These are phyloP conservation scores for Pogoniulus pusillus DNA, from an alignment of 2,797 vertebrate species.

Conservation along the genomic window DNA sequence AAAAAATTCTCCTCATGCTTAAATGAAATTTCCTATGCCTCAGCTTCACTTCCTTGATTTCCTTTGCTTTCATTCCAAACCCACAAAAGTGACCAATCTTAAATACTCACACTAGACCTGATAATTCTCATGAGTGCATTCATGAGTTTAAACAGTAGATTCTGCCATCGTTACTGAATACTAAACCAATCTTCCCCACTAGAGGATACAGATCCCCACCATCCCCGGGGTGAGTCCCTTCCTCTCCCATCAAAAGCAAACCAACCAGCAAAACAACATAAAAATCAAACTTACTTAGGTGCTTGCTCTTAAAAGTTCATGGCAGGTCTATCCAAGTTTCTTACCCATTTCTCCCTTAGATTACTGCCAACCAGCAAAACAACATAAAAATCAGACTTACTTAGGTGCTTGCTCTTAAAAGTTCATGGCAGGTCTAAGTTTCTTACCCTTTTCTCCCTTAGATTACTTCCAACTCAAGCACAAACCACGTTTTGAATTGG, in stretches of 20 bases:
- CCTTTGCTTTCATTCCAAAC: not conserved
- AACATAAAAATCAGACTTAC: not conserved
- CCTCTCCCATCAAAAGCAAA: accelerated
- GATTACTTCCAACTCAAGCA: not conserved
- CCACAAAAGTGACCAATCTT: not conserved
- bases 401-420: not conserved
- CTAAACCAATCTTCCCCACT: not conserved
- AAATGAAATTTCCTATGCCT: too few relatives aligned
- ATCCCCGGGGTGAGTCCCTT: not conserved
- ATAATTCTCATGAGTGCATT: not conserved
- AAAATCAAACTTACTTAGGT: too few relatives aligned
- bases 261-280: too few relatives aligned
- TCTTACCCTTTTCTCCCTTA: not conserved
- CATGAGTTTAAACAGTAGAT: not conserved
- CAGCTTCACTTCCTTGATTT: not conserved
- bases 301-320: too few relatives aligned
- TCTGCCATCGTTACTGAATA: not conserved
- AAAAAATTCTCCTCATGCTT: too few relatives aligned
- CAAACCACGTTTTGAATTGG: not conserved
- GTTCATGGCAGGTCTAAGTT: not conserved
- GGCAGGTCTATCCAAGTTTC: too few relatives aligned
- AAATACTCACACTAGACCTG: not conserved
- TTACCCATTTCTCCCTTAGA: too few relatives aligned
- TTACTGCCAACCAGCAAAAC: too few relatives aligned
- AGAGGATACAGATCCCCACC: not conserved